Percentiles rank a stretch among this genome's conserved stretches.
These are phyloP conservation scores for Grallaria varia DNA, from an alignment of 2,113 vertebrate genomes.

Conservation along the genomic window DNA sequence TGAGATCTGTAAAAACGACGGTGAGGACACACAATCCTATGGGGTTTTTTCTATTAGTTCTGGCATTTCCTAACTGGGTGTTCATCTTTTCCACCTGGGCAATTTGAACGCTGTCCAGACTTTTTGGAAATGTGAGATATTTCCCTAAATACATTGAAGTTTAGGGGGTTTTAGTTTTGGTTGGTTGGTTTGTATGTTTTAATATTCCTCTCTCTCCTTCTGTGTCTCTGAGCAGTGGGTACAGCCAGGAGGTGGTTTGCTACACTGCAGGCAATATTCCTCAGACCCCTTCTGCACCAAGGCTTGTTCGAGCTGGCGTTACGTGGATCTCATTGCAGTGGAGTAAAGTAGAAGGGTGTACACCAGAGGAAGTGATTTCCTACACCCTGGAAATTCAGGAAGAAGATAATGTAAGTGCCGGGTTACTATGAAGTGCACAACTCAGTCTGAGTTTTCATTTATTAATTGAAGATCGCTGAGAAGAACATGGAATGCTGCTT, in stretches of 20 bases:
- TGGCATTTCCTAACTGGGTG: not conserved
- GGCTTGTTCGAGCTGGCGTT: constrained; percentile 88
- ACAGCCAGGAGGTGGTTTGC: constrained; percentile 92
- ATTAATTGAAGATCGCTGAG: not conserved
- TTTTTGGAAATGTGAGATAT: not conserved
- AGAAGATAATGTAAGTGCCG: constrained; percentile 85
- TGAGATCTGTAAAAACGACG: not conserved
- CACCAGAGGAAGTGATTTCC: constrained; percentile 87
- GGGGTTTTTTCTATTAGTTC: not conserved
- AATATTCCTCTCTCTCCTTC: not conserved
- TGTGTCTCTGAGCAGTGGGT: constrained; percentile 77
- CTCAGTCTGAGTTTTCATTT: not conserved
- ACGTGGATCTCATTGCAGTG: constrained; percentile 94
- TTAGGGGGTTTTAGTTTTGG: not conserved
- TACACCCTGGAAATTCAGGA: constrained; percentile 97
- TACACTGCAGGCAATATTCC: constrained; percentile 93
- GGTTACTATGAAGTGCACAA: rapidly evolving
- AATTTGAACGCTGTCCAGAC: not conserved
- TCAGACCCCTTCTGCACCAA: constrained; percentile 87
- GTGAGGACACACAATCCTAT: not conserved
- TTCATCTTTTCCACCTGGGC: not conserved
- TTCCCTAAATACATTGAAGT: not conserved
- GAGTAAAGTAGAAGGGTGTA: constrained; percentile 88
- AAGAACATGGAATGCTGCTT: not conserved
- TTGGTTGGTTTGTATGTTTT: not conserved